These are phyloP conservation scores for Rambutsinella grinnellia DNA, from an alignment of 2,888 invertebrate genomes.

Conservation along the genomic window DNA sequence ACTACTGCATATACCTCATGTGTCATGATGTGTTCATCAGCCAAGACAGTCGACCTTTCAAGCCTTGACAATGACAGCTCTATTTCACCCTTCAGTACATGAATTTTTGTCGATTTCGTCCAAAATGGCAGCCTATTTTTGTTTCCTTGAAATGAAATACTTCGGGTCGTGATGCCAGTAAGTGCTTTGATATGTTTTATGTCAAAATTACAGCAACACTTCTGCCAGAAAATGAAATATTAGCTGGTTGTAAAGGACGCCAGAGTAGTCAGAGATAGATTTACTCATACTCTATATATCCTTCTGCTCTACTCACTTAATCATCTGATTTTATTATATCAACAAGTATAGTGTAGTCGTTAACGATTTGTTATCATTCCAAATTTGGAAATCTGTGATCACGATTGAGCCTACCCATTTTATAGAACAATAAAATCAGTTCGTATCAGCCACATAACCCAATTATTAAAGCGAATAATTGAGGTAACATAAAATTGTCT, in stretches of 20 bases:
- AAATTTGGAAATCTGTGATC: constrained; percentile 34
- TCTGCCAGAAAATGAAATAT: background rate
- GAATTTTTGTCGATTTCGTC: constrained; percentile 31
- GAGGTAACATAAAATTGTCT: constrained; percentile 19
- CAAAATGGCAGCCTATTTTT: constrained; percentile 38
- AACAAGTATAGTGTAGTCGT: constrained; percentile 32
- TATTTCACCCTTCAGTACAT: constrained; percentile 42
- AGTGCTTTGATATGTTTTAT: background rate
- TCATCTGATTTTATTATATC: constrained; percentile 24
- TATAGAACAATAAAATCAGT: constrained; percentile 6
- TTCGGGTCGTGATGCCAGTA: background rate
- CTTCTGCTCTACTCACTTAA: constrained; percentile 1
- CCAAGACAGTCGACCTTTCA: constrained; percentile 42
- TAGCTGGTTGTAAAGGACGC: background rate
- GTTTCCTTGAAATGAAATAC: constrained; percentile 28
- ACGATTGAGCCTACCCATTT: constrained; percentile 20
- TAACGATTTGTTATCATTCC: constrained; percentile 48
- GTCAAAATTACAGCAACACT: background rate
- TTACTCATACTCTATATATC: background rate
- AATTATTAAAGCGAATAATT: too few species aligned
- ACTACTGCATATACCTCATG: background rate
- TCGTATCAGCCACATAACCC: background rate
- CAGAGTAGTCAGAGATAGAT: background rate
- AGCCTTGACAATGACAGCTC: constrained; percentile 56
- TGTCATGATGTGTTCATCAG: constrained; percentile 33